Conservation (phyloP, 2,888 invertebrate species). For the Apotomis capreana region DNA sequence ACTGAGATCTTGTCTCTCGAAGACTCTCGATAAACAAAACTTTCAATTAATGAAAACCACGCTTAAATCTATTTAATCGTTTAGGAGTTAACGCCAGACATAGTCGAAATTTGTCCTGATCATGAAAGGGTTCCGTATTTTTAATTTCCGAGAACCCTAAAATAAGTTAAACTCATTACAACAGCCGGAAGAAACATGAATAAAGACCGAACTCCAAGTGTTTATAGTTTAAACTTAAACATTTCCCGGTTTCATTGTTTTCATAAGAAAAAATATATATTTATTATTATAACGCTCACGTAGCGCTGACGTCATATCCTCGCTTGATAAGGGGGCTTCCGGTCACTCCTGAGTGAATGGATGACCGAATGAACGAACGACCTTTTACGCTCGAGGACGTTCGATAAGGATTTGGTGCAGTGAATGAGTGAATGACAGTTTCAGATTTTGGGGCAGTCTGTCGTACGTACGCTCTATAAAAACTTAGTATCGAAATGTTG, state of each 20-base stretch:
- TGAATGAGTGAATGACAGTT: slow-evolving; percentile 26
- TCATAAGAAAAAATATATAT: slow-evolving; percentile 47
- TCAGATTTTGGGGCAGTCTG: neutral
- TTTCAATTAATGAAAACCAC: no score
- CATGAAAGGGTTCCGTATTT: no score
- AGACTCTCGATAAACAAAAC: no score
- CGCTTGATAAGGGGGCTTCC: slow-evolving; percentile 80
- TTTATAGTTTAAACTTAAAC: slow-evolving; percentile 60
- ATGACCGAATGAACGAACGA: slow-evolving; percentile 54
- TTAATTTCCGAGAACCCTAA: slow-evolving; percentile 14
- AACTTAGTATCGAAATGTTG: neutral
- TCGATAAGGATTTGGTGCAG: slow-evolving; percentile 42
- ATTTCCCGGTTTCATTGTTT: slow-evolving; percentile 73
- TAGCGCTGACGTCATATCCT: slow-evolving; percentile 77
- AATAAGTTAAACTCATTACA: slow-evolving; percentile 26
- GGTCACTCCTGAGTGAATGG: slow-evolving; percentile 68
- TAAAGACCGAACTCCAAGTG: slow-evolving; percentile 34
- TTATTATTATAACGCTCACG: slow-evolving; percentile 81
- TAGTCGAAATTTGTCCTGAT: no score
- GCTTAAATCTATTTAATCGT: no score
- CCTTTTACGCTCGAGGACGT: slow-evolving; percentile 56
- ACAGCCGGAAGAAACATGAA: slow-evolving; percentile 31
- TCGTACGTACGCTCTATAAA: neutral
- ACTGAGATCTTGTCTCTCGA: no score
- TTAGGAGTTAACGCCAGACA: no score